Conservation (phyloP, 1,140 invertebrate species). For the Alviniconcha marisindica region DNA sequence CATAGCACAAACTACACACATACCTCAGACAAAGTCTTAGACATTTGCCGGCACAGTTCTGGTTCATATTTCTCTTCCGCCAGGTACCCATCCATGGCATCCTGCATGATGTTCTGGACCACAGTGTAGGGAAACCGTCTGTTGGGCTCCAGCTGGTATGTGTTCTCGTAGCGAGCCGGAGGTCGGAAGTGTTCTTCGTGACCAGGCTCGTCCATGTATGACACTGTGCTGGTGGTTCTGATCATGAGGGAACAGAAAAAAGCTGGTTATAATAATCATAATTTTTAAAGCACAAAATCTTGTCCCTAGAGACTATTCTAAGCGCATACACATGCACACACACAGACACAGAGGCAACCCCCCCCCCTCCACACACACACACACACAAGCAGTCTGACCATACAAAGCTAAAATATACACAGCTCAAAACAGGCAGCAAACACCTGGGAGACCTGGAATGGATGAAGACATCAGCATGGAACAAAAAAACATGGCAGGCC, state of each 20-base stretch:
- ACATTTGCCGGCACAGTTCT: conserved; percentile 72
- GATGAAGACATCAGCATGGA: too few relatives aligned
- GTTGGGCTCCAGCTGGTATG: conserved; percentile 68
- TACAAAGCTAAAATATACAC: too few relatives aligned
- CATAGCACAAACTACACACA: too few relatives aligned
- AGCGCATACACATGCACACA: too few relatives aligned
- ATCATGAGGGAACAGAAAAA: not conserved
- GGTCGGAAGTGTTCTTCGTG: conserved; percentile 64
- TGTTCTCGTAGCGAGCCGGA: conserved; percentile 70
- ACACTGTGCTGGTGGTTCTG: conserved; percentile 72
- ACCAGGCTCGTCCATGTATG: conserved; percentile 70
- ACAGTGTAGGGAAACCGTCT: conserved; percentile 65
- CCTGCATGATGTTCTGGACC: conserved; percentile 69
- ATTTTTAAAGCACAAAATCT: not conserved
- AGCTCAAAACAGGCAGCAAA: too few relatives aligned
- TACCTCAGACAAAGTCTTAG: conserved; percentile 74
- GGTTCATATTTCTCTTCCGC: conserved; percentile 73
- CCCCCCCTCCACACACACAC: too few relatives aligned
- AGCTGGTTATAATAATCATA: not conserved
- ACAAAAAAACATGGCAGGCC: too few relatives aligned
- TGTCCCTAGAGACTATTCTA: too few relatives aligned
- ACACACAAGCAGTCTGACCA: too few relatives aligned
- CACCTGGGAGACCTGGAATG: too few relatives aligned
- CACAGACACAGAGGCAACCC: too few relatives aligned
- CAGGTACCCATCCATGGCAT: conserved; percentile 72